Conservation (phyloP, 2,888 invertebrate genomes). For the Microctonus hyperodae region DNA sequence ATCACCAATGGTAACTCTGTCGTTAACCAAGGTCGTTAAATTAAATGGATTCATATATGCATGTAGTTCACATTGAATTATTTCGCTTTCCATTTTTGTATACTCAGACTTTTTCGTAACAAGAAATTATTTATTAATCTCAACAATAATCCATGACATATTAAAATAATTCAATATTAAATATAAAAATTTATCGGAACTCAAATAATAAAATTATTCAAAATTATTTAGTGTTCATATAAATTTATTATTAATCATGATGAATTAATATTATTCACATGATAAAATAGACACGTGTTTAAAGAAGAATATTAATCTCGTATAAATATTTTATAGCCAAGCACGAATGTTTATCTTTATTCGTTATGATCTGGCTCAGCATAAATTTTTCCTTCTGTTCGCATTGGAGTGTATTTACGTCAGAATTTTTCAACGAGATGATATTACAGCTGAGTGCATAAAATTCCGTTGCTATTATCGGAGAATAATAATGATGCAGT, state of each 20-base stretch:
- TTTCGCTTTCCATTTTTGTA: background rate
- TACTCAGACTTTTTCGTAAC: background rate
- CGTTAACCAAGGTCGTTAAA: constrained; percentile 38
- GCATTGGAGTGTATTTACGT: background rate
- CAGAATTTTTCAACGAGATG: background rate
- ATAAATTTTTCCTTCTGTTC: background rate
- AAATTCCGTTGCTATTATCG: background rate
- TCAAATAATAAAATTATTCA: background rate
- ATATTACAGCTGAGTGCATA: constrained; percentile 2
- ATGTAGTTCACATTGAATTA: background rate
- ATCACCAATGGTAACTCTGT: constrained; percentile 33
- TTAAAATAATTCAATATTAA: too few relatives aligned
- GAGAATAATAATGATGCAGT: background rate
- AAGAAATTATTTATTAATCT: too few relatives aligned
- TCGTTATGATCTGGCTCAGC: constrained; percentile 30
- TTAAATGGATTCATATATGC: background rate
- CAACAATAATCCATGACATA: too few relatives aligned
- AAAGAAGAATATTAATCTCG: background rate
- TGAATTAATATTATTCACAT: background rate
- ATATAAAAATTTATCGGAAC: too few relatives aligned
- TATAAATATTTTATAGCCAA: constrained; percentile 3
- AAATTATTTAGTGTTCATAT: background rate
- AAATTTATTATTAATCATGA: background rate
- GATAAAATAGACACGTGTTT: background rate
- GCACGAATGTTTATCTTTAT: constrained; percentile 33